Evolutionary conservation across 2,113 vertebrate species (phyloP).

Genomic region (Panthera leo): DNA sequence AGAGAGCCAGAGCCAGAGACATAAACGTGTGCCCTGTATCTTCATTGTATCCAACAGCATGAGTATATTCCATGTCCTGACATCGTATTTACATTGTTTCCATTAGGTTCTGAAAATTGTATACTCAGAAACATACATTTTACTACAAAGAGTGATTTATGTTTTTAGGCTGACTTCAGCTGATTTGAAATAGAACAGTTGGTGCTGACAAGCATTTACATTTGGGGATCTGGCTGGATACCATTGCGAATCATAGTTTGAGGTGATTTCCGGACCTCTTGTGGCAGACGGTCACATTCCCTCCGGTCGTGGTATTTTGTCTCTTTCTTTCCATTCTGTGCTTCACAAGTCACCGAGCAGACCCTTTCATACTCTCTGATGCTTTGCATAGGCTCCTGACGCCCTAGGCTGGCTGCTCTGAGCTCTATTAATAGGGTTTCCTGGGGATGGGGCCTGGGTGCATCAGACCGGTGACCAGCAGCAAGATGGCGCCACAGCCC

Average conservation of each 20-base stretch:
- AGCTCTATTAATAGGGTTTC: background rate
- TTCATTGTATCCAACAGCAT: background rate
- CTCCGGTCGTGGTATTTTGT: background rate
- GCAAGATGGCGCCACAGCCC: background rate
- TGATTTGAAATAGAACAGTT: background rate
- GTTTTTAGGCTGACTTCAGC: background rate
- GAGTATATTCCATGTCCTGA: background rate
- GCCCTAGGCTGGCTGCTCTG: background rate
- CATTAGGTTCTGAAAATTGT: background rate
- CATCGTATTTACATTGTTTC: background rate
- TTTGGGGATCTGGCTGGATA: background rate
- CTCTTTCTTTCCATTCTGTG: background rate
- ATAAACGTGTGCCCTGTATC: background rate
- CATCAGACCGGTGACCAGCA: accelerated
- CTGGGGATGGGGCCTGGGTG: background rate
- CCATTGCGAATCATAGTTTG: background rate
- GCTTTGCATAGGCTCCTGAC: background rate
- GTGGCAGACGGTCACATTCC: background rate
- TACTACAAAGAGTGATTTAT: background rate
- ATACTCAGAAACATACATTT: background rate
- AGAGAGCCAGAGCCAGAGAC: background rate
- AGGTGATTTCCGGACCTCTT: background rate
- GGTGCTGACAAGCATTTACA: background rate
- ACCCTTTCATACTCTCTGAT: background rate
- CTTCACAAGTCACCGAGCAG: background rate